Conservation (phyloP, 2,113 vertebrate genomes). For the Formicarius rufipectus region DNA sequence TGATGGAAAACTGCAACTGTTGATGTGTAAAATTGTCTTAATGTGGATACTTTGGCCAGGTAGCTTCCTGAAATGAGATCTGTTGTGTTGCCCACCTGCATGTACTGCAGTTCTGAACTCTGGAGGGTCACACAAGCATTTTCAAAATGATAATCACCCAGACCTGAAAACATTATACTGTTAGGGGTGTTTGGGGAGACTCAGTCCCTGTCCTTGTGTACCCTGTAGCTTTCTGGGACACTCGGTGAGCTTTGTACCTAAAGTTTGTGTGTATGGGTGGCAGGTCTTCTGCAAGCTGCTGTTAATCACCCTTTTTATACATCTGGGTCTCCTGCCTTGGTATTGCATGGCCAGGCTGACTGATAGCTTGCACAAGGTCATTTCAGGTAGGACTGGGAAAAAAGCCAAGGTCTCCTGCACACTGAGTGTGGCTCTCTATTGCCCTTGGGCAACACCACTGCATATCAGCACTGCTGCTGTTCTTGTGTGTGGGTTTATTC, state of each 20-base stretch:
- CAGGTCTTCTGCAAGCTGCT: not conserved
- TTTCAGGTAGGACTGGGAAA: not conserved
- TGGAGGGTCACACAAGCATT: not conserved
- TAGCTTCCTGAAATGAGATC: not conserved
- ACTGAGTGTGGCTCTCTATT: accelerated
- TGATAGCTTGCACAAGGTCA: not conserved
- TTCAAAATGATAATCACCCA: not conserved
- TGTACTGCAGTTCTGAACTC: accelerated
- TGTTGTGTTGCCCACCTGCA: accelerated
- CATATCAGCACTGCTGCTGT: accelerated
- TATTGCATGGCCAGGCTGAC: accelerated
- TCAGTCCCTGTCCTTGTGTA: accelerated
- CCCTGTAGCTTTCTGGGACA: not conserved
- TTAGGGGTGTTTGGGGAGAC: not conserved
- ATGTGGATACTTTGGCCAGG: not conserved
- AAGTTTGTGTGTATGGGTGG: accelerated
- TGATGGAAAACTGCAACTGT: not conserved
- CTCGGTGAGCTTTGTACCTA: no score
- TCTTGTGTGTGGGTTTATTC: accelerated
- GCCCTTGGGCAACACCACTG: not conserved
- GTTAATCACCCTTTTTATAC: not conserved
- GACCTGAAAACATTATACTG: not conserved
- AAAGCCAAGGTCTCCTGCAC: accelerated
- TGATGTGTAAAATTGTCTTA: not conserved
- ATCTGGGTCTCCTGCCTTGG: not conserved